Base-by-base conservation (phyloP, 2,888 invertebrate genomes). In the Drosophila meridionalis region DNA sequence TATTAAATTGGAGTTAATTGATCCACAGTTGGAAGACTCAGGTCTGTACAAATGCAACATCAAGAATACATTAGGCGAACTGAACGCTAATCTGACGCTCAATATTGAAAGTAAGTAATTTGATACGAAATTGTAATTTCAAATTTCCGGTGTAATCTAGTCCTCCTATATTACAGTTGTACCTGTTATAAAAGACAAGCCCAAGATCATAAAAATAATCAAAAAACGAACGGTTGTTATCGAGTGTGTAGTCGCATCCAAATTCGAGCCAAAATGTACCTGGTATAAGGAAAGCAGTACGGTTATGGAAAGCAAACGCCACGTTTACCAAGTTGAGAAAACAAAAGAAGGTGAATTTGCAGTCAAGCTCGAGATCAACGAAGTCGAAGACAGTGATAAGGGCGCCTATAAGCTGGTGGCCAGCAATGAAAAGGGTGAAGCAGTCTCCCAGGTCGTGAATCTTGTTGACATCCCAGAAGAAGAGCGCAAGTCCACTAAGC, bases 11-110 rank as follows among this genome's bases (percentile, higher is more conserved):
- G 97, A 97, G 93, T 94, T 98, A 47, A 95, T 96, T 90, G 98
- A 98, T 94, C 98, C 99, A 79, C 97, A 97, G 91, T 95, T 98
- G 78, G 97, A 97, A 91, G 99, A 99, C 94, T 99, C 99, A 88
- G 99, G 99, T 82, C 95, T 99, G 76, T 99, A 99, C 94, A 99
- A 99, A 94, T 99, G 99, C 93, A 98, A 98, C 92, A 98, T 99
- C 90, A 98, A 98, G 93, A 99, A 99, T 94, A 95, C 96, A 91
- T 96, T 97, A 92, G 99, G 99, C 87, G 99, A 99, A 95, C 95
- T 98, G 80, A 99, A 99, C 93, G 99, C 99, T 73, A 99, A 99
- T 94, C 95, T 99, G 81, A 98, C 99, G 83, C 95, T 99, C 89
- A 99, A 99, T 94, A 98, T 99, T 94, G 98, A 99, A 96, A 98